A percentile compares a stretch with the other conserved stretches of the same genome.
Conservation (phyloP, 2,797 vertebrate species). For the Hemitrygon akajei region DNA sequence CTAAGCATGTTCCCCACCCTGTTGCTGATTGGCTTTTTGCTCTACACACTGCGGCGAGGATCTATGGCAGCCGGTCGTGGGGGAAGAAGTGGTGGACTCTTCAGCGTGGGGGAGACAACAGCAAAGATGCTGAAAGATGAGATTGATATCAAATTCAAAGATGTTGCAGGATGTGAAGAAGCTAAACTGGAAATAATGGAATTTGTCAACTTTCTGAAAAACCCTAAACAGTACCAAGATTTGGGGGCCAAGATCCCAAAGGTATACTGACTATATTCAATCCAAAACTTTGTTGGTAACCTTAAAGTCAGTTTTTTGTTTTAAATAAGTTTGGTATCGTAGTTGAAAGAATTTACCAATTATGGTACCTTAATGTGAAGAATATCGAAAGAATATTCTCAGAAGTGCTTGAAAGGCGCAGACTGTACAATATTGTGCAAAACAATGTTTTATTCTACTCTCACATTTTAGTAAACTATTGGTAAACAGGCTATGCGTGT, state of each 20-base stretch:
- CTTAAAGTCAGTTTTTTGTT: neutral
- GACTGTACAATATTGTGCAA: neutral
- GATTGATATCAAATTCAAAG: constrained; percentile 50
- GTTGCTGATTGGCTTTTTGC: constrained; percentile 55
- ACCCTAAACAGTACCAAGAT: constrained; percentile 60
- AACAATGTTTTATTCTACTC: neutral
- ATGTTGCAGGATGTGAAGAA: constrained; percentile 61
- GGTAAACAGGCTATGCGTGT: neutral
- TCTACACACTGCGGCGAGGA: constrained; percentile 54
- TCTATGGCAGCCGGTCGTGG: constrained; percentile 51
- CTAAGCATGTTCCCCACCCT: constrained; percentile 55
- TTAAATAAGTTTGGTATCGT: neutral
- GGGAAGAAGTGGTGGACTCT: constrained; percentile 51
- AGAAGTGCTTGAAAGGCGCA: neutral
- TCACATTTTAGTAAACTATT: neutral
- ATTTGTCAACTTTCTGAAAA: constrained; percentile 64
- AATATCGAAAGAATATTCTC: neutral
- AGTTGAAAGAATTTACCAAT: neutral
- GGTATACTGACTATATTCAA: constrained; percentile 45
- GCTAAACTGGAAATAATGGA: constrained; percentile 61
- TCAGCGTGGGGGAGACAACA: constrained; percentile 56
- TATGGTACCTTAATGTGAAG: neutral
- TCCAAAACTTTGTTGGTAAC: neutral
- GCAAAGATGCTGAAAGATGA: constrained; percentile 54
- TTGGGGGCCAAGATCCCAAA: constrained; percentile 63